phyloP scores from a whole-genome alignment of 2,797 vertebrate species.

The Tarsius wallacei region DNA sequence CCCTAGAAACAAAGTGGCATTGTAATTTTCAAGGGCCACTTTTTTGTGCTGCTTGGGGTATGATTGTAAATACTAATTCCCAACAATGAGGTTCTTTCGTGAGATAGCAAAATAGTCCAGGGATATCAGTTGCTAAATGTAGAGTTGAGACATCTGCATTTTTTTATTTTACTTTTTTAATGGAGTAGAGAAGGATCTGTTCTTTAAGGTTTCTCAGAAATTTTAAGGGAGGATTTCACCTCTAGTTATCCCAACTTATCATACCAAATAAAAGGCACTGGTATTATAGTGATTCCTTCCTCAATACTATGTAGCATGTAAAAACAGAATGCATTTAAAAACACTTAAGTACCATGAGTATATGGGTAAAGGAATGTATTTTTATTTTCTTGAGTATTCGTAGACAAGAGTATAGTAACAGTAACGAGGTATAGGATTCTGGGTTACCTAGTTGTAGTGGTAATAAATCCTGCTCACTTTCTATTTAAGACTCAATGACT shows the following conservation, averaged over 20 bases:
- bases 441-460: neutral
- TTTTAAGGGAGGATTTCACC: neutral
- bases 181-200: neutral
- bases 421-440: neutral
- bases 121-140: neutral
- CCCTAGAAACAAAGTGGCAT: neutral
- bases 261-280: neutral
- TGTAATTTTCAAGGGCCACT: neutral
- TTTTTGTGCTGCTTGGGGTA: neutral
- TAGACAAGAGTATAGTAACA: neutral
- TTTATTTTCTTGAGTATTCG: slow-evolving; percentile 2
- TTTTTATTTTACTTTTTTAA: neutral
- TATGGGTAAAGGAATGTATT: neutral
- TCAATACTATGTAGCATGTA: neutral
- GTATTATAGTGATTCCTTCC: neutral
- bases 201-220: slow-evolving; percentile 6
- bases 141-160: neutral
- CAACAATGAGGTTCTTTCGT: neutral
- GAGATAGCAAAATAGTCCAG: neutral
- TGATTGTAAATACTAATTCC: neutral
- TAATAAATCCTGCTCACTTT: neutral
- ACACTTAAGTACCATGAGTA: neutral
- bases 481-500: neutral
- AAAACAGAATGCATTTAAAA: neutral
- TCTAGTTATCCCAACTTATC: neutral